Base-by-base conservation (phyloP, 2,888 invertebrate species). In the Ryuthela nishihirai region DNA sequence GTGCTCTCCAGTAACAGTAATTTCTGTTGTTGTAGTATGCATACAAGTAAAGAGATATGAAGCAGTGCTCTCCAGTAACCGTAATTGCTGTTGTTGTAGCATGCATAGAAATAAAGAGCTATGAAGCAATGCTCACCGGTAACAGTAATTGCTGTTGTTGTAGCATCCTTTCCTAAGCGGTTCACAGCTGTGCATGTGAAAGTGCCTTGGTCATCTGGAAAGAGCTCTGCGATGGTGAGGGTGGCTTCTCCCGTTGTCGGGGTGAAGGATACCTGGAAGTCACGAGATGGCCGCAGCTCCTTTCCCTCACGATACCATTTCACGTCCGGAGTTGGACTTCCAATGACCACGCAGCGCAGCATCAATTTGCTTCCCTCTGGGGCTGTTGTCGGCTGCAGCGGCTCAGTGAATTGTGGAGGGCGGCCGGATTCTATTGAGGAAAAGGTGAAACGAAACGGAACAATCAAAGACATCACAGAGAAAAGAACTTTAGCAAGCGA, bases 311-410 rank as follows among this genome's bases (percentile, higher is more conserved):
- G 65, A 38, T 68, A 70, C 73, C 73, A 73, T 15, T 62, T 63
- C 23, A 73, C 65, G 23, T 68, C 64, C 5, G 71, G 70, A 15
- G 49, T 53, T 1, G 72, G 70, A 5, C 78, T 79, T 42, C 85
- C 87, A 1, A 78, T 77, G 2, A 88, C 84, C 45, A 79, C 79
- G 69, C 87, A 86, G 67, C 82, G 80, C 20, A 88, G 75, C 15
- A 77, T 75, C 2, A 85, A 83, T 64, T 80, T 78, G 40, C 81
- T 78, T 49, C 81, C 80, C 70, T 83, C 66, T 18, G 66, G 42
- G 18, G 80, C 79, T 66, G 83, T 78, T 65, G 81, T 73, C 23
- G 85, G 84, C 71, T 83, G 82, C 46, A 86, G 75, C 6, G 85
- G 84, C 70, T 81, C 76, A 5, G 79, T 52, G 23, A 66, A 62